Evolutionary conservation across 1,140 invertebrate genomes (phyloP).

Genomic region (Drosophila lacteicornis): DNA sequence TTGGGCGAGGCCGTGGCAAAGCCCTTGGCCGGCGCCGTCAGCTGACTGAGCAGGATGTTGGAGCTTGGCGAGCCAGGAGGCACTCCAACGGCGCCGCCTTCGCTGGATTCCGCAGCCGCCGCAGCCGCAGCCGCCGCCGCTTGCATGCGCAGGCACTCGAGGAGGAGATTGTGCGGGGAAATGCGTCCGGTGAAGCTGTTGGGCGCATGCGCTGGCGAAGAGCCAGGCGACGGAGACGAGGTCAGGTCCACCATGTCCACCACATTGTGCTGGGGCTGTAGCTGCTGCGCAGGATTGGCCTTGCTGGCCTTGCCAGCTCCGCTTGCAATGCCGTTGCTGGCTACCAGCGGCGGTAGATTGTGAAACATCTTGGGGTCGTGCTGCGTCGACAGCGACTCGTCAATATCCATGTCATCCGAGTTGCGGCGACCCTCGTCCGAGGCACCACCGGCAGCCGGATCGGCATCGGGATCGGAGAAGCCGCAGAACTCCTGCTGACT

Average conservation of each 20-base stretch:
- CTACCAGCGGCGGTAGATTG: constrained; percentile 49
- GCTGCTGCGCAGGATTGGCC: constrained; percentile 13
- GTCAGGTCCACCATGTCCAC: constrained; percentile 78
- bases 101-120: background rate
- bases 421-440: constrained; percentile 64
- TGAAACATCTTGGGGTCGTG: constrained; percentile 82
- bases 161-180: constrained; percentile 37
- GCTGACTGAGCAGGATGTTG: constrained; percentile 68
- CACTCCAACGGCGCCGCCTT: background rate
- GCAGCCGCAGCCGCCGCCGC: background rate
- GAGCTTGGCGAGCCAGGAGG: constrained; percentile 42
- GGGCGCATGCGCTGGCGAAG: constrained; percentile 65
- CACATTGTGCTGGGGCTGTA: constrained; percentile 52
- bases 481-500: constrained; percentile 69
- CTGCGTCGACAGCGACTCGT: constrained; percentile 70
- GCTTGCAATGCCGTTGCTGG: constrained; percentile 38
- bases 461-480: constrained; percentile 56
- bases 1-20: constrained; percentile 42
- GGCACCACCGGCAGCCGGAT: background rate
- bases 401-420: constrained; percentile 84
- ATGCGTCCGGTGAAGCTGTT: constrained; percentile 43
- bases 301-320: constrained; percentile 20
- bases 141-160: constrained; percentile 50
- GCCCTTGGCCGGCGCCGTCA: constrained; percentile 70
- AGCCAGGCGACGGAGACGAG: constrained; percentile 76